Evolutionary conservation across 2,113 vertebrate species (phyloP), one percentile per base, ranked within the genome.

Genomic region (Phoxinus phoxinus): DNA sequence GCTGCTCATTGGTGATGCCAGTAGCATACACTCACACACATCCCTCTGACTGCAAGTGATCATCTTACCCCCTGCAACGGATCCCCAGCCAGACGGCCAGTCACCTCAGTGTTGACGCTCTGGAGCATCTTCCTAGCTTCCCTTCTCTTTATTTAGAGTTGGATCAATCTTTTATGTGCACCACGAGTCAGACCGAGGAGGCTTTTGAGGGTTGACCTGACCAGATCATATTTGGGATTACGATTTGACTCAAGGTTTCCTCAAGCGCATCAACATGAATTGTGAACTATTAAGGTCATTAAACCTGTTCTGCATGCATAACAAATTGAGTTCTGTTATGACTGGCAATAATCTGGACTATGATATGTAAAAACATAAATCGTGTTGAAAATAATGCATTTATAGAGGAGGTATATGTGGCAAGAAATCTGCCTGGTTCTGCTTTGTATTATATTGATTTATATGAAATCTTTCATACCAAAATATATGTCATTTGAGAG

Each of bases 51-150:
- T 82, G 44, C 69, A 27, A 84, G 65, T 53, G 83, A 86, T 90
- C 89, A 53, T 82, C 79, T 91, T 89, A 88, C 90, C 84, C 78
- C 69, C 13, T 21, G 82, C 87, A 84, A 81, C 46, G 10, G 84
- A 87, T 81, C 84, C 73, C 58, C 53, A 73, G 77, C 48, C 51
- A 85, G 81, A 32, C 74, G 37, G 25, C 69, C 67, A 56, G 81
- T 77, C 81, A 59, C 72, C 73, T 21, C 53, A 25, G 82, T 77
- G 85, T 79, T 84, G 83, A 83, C 83, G 77, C 82, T 84, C 59
- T 81, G 23, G 51, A 82, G 58, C 85, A 87, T 85, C 77, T 67
- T 61, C 44, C 59, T 69, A 69, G 44, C 27, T 58, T 76, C 41
- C 10, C 53, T 61, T 79, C 53, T 79, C 23, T 56, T 87, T 76